Evolutionary conservation across 1,140 invertebrate species (phyloP), one percentile per base, ranked within the genome.

Genomic region (Reticulitermes speratus): DNA sequence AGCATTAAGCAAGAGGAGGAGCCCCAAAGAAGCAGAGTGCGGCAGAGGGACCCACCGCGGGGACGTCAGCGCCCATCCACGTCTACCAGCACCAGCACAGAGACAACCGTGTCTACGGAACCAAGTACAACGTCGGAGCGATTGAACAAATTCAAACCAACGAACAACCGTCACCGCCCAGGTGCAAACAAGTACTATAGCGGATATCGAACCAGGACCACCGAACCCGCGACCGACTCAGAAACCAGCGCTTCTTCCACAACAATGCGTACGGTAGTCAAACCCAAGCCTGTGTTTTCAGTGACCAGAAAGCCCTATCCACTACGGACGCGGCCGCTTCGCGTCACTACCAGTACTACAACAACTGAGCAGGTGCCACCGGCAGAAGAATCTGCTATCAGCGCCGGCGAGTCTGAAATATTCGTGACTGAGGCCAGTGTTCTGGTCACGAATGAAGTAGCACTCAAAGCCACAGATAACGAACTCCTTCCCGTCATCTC

Each of bases 271-370:
- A 65, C 82, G 9, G 21, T 83, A 30, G 65, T 86, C 9, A 45
- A 81, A 38, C 81, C 87, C 2, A 87, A 91, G 86, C 90, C 90
- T 48, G 88, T 89, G 9, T 91, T 89, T 65, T 89, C 90, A 0
- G 89, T 90, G 19, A 85, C 88, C 25, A 89, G 90, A 8, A 65
- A 75, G 23, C 75, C 82, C 3, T 86, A 45, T 21, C 85, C 85
- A 16, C 85, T 85, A 44, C 44, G 59, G 25, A 85, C 59, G 0
- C 65, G 65, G 0, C n/a, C 25, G 5, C 6, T 9, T 7, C 25
- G 25, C 65, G n/a, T 25, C 3, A 75, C 65, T 6, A 75, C 65
- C 25, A 25, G 65, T 25, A 75, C 65, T 5, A 75, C 8, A 1
- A 75, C 55, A 2, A 59, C 65, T 19, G 65, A 75, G n/a, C 65